phyloP scores from a whole-genome alignment of 2,113 vertebrate genomes.

The Podarcis cretensis region DNA sequence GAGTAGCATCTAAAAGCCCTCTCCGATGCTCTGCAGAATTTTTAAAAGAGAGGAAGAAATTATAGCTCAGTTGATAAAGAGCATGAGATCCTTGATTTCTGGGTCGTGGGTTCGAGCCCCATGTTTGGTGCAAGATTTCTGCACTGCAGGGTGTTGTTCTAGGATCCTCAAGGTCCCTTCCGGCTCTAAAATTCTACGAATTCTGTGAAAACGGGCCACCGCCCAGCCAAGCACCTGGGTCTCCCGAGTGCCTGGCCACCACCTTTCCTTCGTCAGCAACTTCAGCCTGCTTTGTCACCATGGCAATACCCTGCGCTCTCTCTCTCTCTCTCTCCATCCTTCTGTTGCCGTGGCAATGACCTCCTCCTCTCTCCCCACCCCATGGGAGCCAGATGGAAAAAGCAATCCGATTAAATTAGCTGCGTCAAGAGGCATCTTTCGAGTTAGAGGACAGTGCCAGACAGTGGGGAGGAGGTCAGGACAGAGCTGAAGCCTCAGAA shows the following conservation, averaged over 20 bases:
- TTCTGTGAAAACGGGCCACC: too few relatives aligned
- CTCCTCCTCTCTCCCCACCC: background rate
- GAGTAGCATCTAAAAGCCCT: background rate
- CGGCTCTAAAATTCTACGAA: too few relatives aligned
- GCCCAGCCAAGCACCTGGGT: background rate
- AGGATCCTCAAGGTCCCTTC: too few relatives aligned
- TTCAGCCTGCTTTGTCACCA: background rate
- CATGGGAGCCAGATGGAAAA: background rate
- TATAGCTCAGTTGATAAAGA: too few relatives aligned
- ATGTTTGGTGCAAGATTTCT: too few relatives aligned
- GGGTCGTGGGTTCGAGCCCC: too few relatives aligned
- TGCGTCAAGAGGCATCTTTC: background rate
- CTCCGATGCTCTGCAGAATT: background rate
- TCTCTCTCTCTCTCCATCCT: background rate
- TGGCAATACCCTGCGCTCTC: background rate
- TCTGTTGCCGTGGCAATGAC: background rate
- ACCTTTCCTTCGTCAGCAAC: background rate
- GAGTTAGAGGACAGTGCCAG: background rate
- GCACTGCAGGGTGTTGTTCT: too few relatives aligned
- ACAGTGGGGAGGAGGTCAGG: background rate
- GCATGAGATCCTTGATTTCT: too few relatives aligned
- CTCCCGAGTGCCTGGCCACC: too few relatives aligned
- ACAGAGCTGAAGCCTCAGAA: background rate
- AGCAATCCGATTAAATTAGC: conserved; percentile 6
- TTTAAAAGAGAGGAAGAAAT: too few relatives aligned